Conservation (phyloP, 2,888 invertebrate species). For the Sylvicola cinctus region DNA sequence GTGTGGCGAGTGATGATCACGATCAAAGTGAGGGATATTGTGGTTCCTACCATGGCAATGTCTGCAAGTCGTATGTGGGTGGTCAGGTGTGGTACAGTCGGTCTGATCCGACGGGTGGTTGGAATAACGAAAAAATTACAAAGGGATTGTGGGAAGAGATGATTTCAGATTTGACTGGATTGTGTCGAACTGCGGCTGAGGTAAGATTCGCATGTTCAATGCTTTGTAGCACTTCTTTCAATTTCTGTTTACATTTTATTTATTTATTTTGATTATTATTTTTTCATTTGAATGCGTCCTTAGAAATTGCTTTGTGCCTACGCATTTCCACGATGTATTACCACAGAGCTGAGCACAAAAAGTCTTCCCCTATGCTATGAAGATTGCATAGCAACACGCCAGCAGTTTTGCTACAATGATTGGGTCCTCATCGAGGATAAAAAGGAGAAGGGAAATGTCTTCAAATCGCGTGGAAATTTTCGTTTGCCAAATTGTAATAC, state of each 20-base stretch:
- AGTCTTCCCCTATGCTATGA: slow-evolving; percentile 74
- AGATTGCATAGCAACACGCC: slow-evolving; percentile 79
- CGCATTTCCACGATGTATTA: slow-evolving; percentile 74
- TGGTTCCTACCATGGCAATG: slow-evolving; percentile 68
- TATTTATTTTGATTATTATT: slow-evolving; percentile 1
- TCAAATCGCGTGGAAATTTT: slow-evolving; percentile 70
- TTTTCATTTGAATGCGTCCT: slow-evolving; percentile 9
- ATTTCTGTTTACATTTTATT: slow-evolving; percentile 2
- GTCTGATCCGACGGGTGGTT: slow-evolving; percentile 31
- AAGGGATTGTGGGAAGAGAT: slow-evolving; percentile 71
- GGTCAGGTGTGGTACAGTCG: slow-evolving; percentile 60
- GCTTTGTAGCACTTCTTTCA: slow-evolving; percentile 2
- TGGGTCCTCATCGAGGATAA: slow-evolving; percentile 83
- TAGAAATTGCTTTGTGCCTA: slow-evolving; percentile 74
- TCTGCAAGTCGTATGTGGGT: slow-evolving; percentile 46
- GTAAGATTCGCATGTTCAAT: slow-evolving; percentile 19
- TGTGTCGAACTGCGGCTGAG: slow-evolving; percentile 73
- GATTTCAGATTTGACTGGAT: slow-evolving; percentile 54
- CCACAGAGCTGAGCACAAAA: slow-evolving; percentile 38
- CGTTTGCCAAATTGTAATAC: slow-evolving; percentile 67
- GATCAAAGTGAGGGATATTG: slow-evolving; percentile 44
- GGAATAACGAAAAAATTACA: slow-evolving; percentile 70
- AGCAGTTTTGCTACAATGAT: slow-evolving; percentile 81
- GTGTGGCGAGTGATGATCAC: background rate
- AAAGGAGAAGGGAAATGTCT: slow-evolving; percentile 54